Percentiles rank a stretch among this genome's conserved stretches.
phyloP scores from a whole-genome alignment of 92 coral and sea anemone genomes.

The Phymanthus crucifer region DNA sequence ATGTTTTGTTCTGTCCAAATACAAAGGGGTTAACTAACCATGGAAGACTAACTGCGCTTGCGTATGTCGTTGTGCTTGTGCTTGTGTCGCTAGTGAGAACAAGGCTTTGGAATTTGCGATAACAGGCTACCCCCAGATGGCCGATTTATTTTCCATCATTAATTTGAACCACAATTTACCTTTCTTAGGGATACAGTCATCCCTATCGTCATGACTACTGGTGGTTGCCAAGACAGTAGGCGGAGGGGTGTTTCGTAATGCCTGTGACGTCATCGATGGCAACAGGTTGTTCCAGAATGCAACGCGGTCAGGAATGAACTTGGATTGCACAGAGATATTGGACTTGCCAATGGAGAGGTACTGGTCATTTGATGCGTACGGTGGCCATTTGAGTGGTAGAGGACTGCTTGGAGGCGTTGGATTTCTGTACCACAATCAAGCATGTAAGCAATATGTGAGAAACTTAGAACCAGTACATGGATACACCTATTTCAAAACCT shows the following conservation, averaged over 20 bases:
- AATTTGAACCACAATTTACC: background rate
- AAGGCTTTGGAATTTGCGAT: too few relatives aligned
- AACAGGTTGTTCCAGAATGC: constrained; percentile 34
- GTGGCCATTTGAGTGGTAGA: constrained; percentile 12
- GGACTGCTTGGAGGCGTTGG: constrained; percentile 10
- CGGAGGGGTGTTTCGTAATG: constrained; percentile 2
- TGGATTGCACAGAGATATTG: background rate
- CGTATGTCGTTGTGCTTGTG: too few relatives aligned
- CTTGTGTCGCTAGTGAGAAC: too few relatives aligned
- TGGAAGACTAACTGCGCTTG: too few relatives aligned
- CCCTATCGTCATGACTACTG: constrained; percentile 12
- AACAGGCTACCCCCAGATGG: background rate
- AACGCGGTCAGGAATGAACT: constrained; percentile 31
- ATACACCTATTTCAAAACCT: too few relatives aligned
- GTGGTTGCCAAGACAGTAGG: constrained; percentile 9
- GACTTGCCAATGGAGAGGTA: constrained; percentile 24
- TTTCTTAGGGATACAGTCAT: constrained; percentile 14
- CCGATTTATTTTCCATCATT: background rate
- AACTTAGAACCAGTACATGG: too few relatives aligned
- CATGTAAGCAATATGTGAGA: too few relatives aligned
- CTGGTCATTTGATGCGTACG: constrained; percentile 18
- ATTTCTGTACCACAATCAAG: background rate
- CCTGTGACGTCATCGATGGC: constrained; percentile 23
- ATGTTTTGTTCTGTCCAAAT: too few relatives aligned
- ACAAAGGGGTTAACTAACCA: too few relatives aligned